Evolutionary conservation across 53 echinoderm and acorn worm species (phyloP).

Genomic region (Echinarachnius parma): DNA sequence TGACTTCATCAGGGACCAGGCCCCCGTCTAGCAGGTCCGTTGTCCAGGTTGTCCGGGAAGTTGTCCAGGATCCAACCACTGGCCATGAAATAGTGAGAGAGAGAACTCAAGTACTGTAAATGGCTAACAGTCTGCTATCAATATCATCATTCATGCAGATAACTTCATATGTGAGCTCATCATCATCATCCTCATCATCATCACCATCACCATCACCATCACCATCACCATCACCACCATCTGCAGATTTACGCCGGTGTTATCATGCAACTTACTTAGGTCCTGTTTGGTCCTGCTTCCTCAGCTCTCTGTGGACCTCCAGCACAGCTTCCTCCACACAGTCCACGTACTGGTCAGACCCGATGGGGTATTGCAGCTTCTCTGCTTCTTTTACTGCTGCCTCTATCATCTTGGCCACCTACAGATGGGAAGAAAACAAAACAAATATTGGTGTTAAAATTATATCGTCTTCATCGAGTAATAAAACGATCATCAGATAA

Average conservation of each 20-base stretch:
- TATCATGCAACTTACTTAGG: slow-evolving; percentile 67
- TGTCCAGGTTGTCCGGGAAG: slow-evolving; percentile 87
- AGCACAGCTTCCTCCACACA: slow-evolving; percentile 85
- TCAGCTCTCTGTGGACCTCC: slow-evolving; percentile 85
- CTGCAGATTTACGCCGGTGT: too few species aligned
- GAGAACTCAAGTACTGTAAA: too few species aligned
- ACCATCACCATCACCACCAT: too few species aligned
- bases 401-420: slow-evolving; percentile 51
- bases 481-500: too few species aligned
- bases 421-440: not conserved
- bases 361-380: slow-evolving; percentile 79
- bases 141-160: slow-evolving; percentile 82
- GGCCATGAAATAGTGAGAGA: too few species aligned
- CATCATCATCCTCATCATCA: too few species aligned
- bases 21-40: slow-evolving; percentile 89
- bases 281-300: slow-evolving; percentile 63
- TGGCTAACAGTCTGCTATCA: slow-evolving; percentile 65
- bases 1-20: slow-evolving; percentile 95
- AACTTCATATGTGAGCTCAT: too few species aligned
- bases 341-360: slow-evolving; percentile 89
- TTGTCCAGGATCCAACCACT: slow-evolving; percentile 98
- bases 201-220: too few species aligned
- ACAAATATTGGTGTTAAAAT: too few species aligned
- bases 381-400: slow-evolving; percentile 71
- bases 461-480: too few species aligned